A percentile compares a stretch with the other conserved stretches of the same genome.
phyloP scores from a whole-genome alignment of 1,140 invertebrate species.

The Drosophila yakuba region DNA sequence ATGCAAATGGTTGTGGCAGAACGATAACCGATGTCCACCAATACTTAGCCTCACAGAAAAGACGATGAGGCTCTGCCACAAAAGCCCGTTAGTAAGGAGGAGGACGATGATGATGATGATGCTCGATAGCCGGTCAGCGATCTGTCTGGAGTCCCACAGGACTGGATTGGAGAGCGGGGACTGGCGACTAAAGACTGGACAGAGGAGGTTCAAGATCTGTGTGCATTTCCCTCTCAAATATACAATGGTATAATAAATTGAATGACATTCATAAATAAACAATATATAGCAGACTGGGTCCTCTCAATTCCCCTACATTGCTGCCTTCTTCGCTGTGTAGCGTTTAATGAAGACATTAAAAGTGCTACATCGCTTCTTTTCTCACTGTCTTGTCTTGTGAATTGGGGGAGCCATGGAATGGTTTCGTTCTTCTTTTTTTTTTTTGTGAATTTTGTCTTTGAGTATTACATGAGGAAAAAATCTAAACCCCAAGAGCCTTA shows the following conservation, averaged over 20 bases:
- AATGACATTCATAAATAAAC: slow-evolving; percentile 84
- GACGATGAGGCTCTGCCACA: slow-evolving; percentile 61
- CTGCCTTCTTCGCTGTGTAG: slow-evolving; percentile 16
- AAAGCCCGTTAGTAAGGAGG: slow-evolving; percentile 64
- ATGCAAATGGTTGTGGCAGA: slow-evolving; percentile 67
- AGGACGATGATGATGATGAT: slow-evolving; percentile 37
- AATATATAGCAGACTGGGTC: slow-evolving; percentile 60
- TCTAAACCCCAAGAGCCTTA: slow-evolving; percentile 38
- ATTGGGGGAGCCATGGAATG: slow-evolving; percentile 39
- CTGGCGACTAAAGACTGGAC: background rate
- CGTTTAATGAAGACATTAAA: slow-evolving; percentile 78
- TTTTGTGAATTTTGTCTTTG: background rate
- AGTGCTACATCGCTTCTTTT: slow-evolving; percentile 21
- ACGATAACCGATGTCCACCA: slow-evolving; percentile 45
- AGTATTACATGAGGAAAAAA: slow-evolving; percentile 72
- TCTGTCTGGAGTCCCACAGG: slow-evolving; percentile 38
- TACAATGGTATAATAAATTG: slow-evolving; percentile 84
- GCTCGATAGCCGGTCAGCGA: slow-evolving; percentile 62
- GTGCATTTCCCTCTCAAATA: slow-evolving; percentile 83
- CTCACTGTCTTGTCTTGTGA: slow-evolving; percentile 32
- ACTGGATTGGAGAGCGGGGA: background rate
- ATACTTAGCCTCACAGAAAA: slow-evolving; percentile 24
- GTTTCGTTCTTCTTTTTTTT: background rate
- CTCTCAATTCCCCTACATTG: background rate
- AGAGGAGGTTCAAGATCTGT: slow-evolving; percentile 10